A percentile compares a stretch with the other conserved stretches of the same genome.
These are phyloP conservation scores for Glaucopsyche alexis DNA, from an alignment of 2,888 invertebrate genomes.

Conservation along the genomic window DNA sequence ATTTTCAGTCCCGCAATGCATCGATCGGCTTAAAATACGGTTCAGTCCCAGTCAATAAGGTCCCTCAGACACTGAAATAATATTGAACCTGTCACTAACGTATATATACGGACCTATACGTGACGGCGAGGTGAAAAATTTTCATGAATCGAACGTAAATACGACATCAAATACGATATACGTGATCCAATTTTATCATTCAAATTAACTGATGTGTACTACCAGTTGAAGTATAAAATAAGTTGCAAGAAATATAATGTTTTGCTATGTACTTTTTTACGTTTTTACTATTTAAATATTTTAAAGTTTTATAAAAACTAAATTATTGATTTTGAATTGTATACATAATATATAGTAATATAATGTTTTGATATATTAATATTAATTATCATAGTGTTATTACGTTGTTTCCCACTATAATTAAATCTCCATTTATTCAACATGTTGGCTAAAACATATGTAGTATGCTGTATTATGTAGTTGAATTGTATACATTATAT, in stretches of 20 bases:
- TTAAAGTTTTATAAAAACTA: no score
- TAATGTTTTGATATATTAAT: no score
- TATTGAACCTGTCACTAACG: conserved; percentile 24
- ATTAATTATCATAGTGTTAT: no score
- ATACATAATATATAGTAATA: no score
- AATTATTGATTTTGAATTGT: no score
- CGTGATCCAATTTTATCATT: conserved; percentile 29
- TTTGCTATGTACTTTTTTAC: no score
- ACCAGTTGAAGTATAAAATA: conserved; percentile 5
- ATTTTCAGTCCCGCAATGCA: neutral
- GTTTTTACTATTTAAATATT: no score
- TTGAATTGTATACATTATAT: no score
- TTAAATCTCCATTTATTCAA: no score
- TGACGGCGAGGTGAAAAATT: conserved; percentile 33
- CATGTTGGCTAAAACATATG: no score
- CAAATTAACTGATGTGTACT: neutral
- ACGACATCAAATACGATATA: conserved; percentile 26
- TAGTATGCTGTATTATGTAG: no score
- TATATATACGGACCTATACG: conserved; percentile 27
- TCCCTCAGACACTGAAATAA: conserved; percentile 17
- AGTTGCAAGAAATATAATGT: neutral
- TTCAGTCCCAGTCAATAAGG: neutral
- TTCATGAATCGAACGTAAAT: conserved; percentile 32
- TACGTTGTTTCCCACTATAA: no score
- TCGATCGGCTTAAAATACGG: conserved; percentile 1